phyloP scores from a whole-genome alignment of 2,797 vertebrate genomes.

The Petrocephalus schoutedeni region DNA sequence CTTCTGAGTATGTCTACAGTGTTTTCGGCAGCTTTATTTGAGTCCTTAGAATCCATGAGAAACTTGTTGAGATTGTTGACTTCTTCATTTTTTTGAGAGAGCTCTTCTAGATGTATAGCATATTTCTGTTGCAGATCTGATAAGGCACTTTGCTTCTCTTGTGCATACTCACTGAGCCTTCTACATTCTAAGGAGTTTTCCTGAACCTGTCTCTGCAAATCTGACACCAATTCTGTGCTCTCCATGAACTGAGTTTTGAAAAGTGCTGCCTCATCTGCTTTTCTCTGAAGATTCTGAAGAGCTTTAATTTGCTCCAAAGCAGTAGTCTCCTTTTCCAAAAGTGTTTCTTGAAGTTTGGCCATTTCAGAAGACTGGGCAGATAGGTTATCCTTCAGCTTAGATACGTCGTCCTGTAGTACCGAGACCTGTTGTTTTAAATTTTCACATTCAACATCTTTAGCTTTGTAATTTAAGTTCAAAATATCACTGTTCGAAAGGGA shows the following conservation, averaged over 20 bases:
- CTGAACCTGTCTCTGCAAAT: constrained; percentile 53
- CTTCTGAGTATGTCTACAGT: constrained; percentile 48
- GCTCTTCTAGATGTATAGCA: constrained; percentile 52
- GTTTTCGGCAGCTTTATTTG: constrained; percentile 44
- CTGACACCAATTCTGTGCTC: constrained; percentile 55
- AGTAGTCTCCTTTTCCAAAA: constrained; percentile 56
- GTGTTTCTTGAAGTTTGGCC: constrained; percentile 43
- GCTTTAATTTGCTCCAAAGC: constrained; percentile 51
- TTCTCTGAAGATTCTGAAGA: constrained; percentile 55
- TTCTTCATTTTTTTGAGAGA: constrained; percentile 56
- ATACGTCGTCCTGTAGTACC: constrained; percentile 56
- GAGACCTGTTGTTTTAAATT: constrained; percentile 59
- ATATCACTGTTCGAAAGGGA: constrained; percentile 46
- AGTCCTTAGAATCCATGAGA: constrained; percentile 45
- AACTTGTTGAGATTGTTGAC: constrained; percentile 50
- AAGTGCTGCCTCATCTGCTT: constrained; percentile 53
- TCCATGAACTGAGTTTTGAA: constrained; percentile 60
- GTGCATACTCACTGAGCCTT: constrained; percentile 39
- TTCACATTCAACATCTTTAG: constrained; percentile 63
- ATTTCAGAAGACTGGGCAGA: constrained; percentile 51
- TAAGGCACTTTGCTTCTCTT: constrained; percentile 63
- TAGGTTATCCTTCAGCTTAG: constrained; percentile 51
- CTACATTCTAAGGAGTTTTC: constrained; percentile 36
- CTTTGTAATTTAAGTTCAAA: constrained; percentile 51
- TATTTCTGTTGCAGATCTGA: constrained; percentile 68